phyloP scores from a whole-genome alignment of 1,140 invertebrate genomes.

The Ganaspis sp. region DNA sequence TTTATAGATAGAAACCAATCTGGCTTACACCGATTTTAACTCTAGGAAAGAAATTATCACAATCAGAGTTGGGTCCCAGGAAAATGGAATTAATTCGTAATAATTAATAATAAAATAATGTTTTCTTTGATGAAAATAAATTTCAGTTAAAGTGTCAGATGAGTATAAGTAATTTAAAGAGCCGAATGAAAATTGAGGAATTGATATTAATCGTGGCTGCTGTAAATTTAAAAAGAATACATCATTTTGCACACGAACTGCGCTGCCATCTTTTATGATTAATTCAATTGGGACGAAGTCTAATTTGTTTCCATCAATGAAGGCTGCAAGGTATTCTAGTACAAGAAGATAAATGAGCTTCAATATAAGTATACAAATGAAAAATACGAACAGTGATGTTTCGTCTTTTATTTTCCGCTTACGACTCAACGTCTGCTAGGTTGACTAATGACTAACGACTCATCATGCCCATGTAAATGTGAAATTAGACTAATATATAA shows the following conservation, averaged over 20 bases:
- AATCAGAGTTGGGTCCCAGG: too few species aligned
- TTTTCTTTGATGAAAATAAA: neutral
- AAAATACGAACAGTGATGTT: constrained; percentile 11
- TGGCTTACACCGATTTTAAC: too few species aligned
- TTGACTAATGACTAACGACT: constrained; percentile 15
- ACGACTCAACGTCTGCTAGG: neutral
- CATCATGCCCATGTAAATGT: constrained; percentile 4
- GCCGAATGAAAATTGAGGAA: neutral
- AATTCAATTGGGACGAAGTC: constrained; percentile 21
- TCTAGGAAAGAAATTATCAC: too few species aligned
- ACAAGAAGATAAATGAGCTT: constrained; percentile 11
- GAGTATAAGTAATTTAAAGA: neutral
- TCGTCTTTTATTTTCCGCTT: constrained; percentile 8
- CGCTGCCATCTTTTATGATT: constrained; percentile 4
- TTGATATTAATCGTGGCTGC: neutral
- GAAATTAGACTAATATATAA: constrained; percentile 6
- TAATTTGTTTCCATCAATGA: constrained; percentile 19
- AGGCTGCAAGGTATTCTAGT: constrained; percentile 5
- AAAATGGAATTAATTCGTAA: neutral
- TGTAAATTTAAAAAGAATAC: constrained; percentile 18
- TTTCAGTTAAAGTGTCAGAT: neutral
- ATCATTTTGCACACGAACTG: neutral
- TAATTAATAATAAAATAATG: neutral
- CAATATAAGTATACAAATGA: constrained; percentile 16
- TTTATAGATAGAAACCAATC: too few species aligned